Evolutionary conservation across 2,797 vertebrate genomes (phyloP).

Genomic region (Kryptolebias ocellatus): DNA sequence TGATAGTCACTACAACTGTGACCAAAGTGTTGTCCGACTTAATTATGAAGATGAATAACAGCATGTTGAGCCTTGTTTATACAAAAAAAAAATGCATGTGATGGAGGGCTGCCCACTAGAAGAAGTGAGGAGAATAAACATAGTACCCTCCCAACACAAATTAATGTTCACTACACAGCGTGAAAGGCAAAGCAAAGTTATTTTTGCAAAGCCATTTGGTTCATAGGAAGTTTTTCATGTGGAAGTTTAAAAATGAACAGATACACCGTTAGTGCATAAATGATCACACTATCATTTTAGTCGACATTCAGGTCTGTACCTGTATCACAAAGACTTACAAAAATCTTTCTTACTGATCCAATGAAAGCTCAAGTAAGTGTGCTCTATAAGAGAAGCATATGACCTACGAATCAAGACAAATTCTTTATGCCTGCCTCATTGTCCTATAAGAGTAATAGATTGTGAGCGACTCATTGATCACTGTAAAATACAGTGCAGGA

Average conservation of each 20-base stretch:
- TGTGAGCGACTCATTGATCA: too few species aligned
- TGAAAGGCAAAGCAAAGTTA: conserved; percentile 59
- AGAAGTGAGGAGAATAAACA: conserved; percentile 51
- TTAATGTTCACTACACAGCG: conserved; percentile 26
- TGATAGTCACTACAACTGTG: conserved; percentile 73
- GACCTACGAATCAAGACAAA: too few species aligned
- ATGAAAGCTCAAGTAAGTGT: too few species aligned
- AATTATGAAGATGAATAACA: conserved; percentile 77
- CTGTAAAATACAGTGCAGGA: too few species aligned
- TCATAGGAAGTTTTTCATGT: neutral
- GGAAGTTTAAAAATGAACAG: conserved; percentile 1
- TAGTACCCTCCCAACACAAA: conserved; percentile 47
- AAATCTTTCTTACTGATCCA: too few species aligned
- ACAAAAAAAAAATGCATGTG: conserved; percentile 22
- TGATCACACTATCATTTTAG: too few species aligned
- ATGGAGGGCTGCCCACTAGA: conserved; percentile 48
- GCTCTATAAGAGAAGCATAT: too few species aligned
- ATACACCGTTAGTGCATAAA: neutral
- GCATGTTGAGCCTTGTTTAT: conserved; percentile 56
- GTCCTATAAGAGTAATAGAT: too few species aligned
- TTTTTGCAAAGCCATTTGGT: conserved; percentile 22
- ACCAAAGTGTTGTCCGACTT: conserved; percentile 75
- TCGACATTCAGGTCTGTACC: too few species aligned
- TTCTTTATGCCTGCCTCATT: too few species aligned
- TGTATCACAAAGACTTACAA: too few species aligned